Percentiles rank a stretch among this genome's conserved stretches.
Evolutionary conservation across 2,888 invertebrate species (phyloP).

Genomic region (Anodontia alba): DNA sequence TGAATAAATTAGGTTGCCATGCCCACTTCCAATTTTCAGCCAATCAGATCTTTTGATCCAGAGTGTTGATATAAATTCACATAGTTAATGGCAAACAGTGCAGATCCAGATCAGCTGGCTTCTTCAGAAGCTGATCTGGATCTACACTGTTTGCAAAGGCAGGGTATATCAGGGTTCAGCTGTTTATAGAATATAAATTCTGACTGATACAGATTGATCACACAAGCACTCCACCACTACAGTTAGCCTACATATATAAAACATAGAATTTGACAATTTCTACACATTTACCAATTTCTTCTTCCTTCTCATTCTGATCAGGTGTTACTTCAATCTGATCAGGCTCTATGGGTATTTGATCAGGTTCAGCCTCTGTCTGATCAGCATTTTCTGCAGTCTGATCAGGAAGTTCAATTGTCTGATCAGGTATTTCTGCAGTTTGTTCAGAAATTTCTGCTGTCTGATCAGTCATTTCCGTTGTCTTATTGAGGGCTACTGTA

Average conservation of each 20-base stretch:
- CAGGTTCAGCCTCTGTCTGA: slow-evolving; percentile 9
- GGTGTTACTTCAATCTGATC: background rate
- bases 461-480: slow-evolving; percentile 5
- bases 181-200: no score
- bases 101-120: no score
- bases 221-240: slow-evolving; percentile 9
- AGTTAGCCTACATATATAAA: background rate
- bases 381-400: background rate
- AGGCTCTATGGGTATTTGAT: background rate
- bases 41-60: no score
- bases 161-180: no score
- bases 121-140: no score
- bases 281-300: slow-evolving; percentile 17
- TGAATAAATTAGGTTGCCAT: no score
- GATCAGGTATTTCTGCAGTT: background rate
- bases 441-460: background rate
- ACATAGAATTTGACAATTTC: slow-evolving; percentile 10
- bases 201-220: background rate
- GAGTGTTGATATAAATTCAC: no score
- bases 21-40: no score
- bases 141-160: no score
- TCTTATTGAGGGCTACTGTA: background rate
- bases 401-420: background rate
- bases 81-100: no score
- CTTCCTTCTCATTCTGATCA: slow-evolving; percentile 11